Evolutionary conservation across 2,113 vertebrate genomes (phyloP).

Genomic region (Hippocampus mohnikei): DNA sequence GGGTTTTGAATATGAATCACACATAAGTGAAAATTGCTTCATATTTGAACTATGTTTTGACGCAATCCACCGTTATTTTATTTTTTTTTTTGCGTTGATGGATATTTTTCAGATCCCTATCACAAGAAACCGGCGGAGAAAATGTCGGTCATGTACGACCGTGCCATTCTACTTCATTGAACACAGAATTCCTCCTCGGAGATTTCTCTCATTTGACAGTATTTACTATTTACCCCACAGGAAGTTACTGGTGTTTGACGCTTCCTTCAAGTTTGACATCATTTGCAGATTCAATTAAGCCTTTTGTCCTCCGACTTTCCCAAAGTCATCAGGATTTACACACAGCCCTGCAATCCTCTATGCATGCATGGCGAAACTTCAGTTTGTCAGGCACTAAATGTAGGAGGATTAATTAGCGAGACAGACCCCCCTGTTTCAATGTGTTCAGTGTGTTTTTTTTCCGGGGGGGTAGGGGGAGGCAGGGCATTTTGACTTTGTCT

Average conservation of each 20-base stretch:
- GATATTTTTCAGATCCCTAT: too few species aligned
- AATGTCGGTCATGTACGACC: not conserved
- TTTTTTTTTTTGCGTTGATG: too few species aligned
- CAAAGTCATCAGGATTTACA: constrained; percentile 67
- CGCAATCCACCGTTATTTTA: too few species aligned
- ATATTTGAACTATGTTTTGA: too few species aligned
- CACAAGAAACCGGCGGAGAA: too few species aligned
- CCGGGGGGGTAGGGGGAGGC: not conserved
- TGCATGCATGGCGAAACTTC: constrained; percentile 47
- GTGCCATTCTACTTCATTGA: constrained; percentile 9
- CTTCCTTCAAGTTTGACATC: constrained; percentile 43
- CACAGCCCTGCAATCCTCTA: constrained; percentile 54
- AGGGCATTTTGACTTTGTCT: constrained; percentile 40
- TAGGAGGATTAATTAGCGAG: constrained; percentile 67
- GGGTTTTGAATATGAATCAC: too few species aligned
- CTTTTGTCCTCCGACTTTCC: constrained; percentile 52
- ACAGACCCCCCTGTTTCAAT: constrained; percentile 39
- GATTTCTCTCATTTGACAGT: constrained; percentile 7
- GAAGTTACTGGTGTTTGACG: constrained; percentile 37
- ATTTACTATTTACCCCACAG: constrained; percentile 30
- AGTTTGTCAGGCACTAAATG: constrained; percentile 56
- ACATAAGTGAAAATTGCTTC: too few species aligned
- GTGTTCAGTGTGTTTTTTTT: constrained; percentile 32
- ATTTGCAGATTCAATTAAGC: constrained; percentile 47
- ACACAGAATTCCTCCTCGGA: constrained; percentile 5